Base-by-base conservation (phyloP, 2,888 invertebrate genomes). In the Acleris sparsana region DNA sequence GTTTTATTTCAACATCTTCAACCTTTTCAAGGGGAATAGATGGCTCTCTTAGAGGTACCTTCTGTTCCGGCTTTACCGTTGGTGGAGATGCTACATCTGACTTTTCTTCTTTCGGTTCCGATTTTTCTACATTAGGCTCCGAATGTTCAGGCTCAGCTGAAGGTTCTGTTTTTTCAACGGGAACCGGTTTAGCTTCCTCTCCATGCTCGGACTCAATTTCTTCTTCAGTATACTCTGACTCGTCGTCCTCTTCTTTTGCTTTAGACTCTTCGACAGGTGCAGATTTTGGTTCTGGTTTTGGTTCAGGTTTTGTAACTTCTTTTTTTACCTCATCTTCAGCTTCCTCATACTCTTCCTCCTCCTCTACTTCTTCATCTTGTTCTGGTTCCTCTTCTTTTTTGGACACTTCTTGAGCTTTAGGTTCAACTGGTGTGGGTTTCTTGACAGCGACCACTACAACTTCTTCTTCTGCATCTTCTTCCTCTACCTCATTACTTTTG, bases 1-100 rank as follows among this genome's bases (percentile, higher is more conserved):
- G 92, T 69, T 92, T 93, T 22, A 93, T 92, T 80, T 92, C 92
- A 49, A 92, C 80, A 71, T 89, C 90, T 79, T 91, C 90, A 29
- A 89, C 88, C 76, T 89, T 92, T 29, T 92, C 92, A 20, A 92
- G 77, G 17, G 89, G 91, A 39, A 91, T 82, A 5, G 92, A 88
- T 29, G 89, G 90, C 70, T 92, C 92, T 61, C 86, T 83, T 9
- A 87, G 73, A 7, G 86, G 85, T n/a, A 83, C 72, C 68, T 80
- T 84, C 29, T 69, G 72, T 68, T 85, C 82, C 5, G 72, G 25
- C 67, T 75, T 72, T 2, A 76, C 65, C 5, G 65, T 69, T 57
- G 69, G 62, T 57, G 73, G 70, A 48, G 53, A 60, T 59, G 39
- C 46, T 48, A 52, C 52, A 11, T 75, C 73, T 20, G 68, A 52